Conservation (phyloP, 23 tunicate species). For the Diplosoma virens region DNA sequence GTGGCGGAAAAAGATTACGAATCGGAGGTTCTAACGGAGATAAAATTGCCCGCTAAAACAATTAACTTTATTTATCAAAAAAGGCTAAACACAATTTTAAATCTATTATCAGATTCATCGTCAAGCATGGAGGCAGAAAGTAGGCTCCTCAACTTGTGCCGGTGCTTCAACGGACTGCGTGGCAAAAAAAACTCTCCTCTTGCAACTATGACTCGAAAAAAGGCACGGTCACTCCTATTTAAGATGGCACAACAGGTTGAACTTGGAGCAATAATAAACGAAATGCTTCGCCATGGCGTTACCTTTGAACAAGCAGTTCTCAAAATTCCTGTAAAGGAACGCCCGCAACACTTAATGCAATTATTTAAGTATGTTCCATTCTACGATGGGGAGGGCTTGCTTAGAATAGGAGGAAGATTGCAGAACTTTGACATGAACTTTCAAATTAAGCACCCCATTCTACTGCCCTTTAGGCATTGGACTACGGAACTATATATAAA, state of each 20-base stretch:
- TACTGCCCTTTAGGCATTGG: background rate
- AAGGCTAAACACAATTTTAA: background rate
- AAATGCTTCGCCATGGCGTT: background rate
- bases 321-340: background rate
- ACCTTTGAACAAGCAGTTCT: background rate
- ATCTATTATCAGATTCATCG: background rate
- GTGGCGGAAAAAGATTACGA: no score
- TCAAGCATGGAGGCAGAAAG: background rate
- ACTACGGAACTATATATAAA: background rate
- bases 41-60: background rate
- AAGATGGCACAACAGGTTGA: background rate
- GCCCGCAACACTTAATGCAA: background rate
- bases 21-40: background rate
- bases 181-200: no score
- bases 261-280: background rate
- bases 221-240: no score
- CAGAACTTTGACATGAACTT: background rate
- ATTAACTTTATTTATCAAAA: background rate
- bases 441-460: background rate
- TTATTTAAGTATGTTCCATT: background rate
- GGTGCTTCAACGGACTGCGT: background rate
- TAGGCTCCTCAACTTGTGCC: background rate
- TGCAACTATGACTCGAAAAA: no score
- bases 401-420: conserved; percentile 8
- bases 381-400: background rate